Evolutionary conservation across 2,888 invertebrate species (phyloP).

Genomic region (Monoplex corrugatus): DNA sequence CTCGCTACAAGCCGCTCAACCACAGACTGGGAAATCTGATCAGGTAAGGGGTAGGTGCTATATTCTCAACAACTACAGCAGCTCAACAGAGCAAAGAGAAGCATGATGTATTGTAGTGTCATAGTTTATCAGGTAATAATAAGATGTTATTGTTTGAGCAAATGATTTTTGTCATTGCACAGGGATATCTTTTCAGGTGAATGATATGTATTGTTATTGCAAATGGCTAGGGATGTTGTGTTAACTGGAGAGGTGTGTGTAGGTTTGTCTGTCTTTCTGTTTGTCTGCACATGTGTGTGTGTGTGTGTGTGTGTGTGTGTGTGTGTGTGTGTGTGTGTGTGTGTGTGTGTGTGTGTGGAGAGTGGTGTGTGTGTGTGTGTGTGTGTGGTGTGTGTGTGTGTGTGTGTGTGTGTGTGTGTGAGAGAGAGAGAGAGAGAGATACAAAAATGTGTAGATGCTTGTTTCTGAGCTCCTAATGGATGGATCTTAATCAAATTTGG

Average conservation of each 20-base stretch:
- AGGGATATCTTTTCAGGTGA: neutral
- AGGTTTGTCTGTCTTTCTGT: neutral
- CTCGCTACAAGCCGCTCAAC: constrained; percentile 87
- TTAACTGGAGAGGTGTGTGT: too few species aligned
- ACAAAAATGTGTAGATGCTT: too few species aligned
- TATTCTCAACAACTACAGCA: neutral
- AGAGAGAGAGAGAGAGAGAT: too few species aligned
- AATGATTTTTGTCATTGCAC: neutral
- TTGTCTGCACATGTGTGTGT: neutral
- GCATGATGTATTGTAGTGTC: too few species aligned
- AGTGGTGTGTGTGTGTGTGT: too few species aligned
- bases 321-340: constrained; percentile 17
- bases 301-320: neutral
- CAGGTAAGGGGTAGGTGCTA: constrained; percentile 73
- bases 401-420: too few species aligned
- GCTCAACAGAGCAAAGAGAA: neutral
- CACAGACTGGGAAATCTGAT: constrained; percentile 81
- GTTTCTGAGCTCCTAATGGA: too few species aligned
- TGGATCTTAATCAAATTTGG: too few species aligned
- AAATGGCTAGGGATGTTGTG: neutral
- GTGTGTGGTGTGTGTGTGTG: too few species aligned
- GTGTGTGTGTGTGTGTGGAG: constrained; percentile 17
- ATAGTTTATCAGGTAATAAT: neutral
- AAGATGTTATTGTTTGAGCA: neutral
- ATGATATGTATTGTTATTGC: neutral